Percentiles rank a stretch among this genome's conserved stretches.
phyloP scores from a whole-genome alignment of 2,888 invertebrate species.

The Xestia rhomboidea region DNA sequence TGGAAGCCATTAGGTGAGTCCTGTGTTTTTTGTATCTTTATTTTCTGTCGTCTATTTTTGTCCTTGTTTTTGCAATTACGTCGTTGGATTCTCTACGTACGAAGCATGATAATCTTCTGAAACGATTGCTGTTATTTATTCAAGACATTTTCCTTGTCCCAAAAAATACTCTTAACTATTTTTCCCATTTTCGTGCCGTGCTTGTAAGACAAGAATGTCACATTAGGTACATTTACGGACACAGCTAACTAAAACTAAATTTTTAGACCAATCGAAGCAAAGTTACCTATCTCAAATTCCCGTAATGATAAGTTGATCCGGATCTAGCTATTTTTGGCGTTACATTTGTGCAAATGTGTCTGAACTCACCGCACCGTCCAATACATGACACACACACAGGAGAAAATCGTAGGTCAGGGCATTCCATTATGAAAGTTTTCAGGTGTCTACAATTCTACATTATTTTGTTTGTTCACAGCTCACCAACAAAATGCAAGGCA shows the following conservation, averaged over 20 bases:
- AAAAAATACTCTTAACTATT: background rate
- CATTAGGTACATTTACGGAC: background rate
- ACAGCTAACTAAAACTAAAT: background rate
- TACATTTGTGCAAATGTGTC: background rate
- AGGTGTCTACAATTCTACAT: background rate
- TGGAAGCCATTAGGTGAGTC: slow-evolving; percentile 50
- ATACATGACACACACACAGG: background rate
- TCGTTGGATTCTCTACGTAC: background rate
- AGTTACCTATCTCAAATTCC: background rate
- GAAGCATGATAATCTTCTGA: too few relatives aligned
- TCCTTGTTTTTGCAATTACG: background rate
- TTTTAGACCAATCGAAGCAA: background rate
- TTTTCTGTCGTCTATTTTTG: background rate
- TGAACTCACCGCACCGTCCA: background rate
- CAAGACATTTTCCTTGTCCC: background rate
- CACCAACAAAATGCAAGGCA: slow-evolving; percentile 70
- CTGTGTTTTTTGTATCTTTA: slow-evolving; percentile 10
- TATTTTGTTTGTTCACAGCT: slow-evolving; percentile 56
- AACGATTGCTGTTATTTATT: background rate
- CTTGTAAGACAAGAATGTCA: background rate
- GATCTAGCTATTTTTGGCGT: background rate
- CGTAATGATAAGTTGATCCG: background rate
- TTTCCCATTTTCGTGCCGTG: background rate
- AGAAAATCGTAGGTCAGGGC: background rate
- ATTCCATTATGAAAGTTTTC: background rate